These are phyloP conservation scores for Rhinopomastus cyanomelas DNA, from an alignment of 2,113 vertebrate species.

Conservation along the genomic window DNA sequence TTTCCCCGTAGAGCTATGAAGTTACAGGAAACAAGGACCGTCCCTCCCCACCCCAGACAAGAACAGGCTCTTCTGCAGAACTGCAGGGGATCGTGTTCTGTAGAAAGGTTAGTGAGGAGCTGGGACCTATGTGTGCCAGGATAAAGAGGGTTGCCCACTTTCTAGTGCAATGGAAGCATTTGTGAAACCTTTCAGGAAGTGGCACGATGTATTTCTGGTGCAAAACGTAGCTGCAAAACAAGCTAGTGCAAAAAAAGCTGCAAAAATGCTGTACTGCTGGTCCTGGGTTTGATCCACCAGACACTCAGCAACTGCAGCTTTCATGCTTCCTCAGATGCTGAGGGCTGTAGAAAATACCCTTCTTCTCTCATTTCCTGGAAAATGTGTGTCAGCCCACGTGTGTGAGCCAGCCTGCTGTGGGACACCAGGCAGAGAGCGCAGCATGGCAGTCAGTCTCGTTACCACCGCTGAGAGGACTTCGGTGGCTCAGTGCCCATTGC, in stretches of 20 bases:
- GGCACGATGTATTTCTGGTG: not conserved
- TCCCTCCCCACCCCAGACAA: not conserved
- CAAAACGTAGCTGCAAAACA: no score
- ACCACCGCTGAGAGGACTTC: not conserved
- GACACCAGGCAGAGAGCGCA: not conserved
- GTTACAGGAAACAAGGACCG: slow-evolving; percentile 25
- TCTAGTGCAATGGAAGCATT: not conserved
- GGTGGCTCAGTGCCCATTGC: not conserved
- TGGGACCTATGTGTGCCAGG: not conserved
- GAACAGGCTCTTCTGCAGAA: not conserved
- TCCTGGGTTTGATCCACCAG: not conserved
- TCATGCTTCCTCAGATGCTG: not conserved
- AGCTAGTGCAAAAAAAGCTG: not conserved
- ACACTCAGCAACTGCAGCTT: not conserved
- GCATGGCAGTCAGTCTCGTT: no score
- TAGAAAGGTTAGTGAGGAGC: slow-evolving; percentile 17
- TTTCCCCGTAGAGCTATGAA: slow-evolving; percentile 34
- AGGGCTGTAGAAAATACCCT: not conserved
- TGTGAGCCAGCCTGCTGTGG: not conserved
- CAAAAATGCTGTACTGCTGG: not conserved
- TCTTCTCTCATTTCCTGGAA: not conserved
- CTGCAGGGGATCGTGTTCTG: not conserved
- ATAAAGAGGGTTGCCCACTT: not conserved
- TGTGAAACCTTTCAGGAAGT: not conserved
- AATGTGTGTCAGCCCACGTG: fast-evolving